Evolutionary conservation across 1,140 invertebrate genomes (phyloP), one percentile per base, ranked within the genome.

Genomic region (Drosophila watanabei): DNA sequence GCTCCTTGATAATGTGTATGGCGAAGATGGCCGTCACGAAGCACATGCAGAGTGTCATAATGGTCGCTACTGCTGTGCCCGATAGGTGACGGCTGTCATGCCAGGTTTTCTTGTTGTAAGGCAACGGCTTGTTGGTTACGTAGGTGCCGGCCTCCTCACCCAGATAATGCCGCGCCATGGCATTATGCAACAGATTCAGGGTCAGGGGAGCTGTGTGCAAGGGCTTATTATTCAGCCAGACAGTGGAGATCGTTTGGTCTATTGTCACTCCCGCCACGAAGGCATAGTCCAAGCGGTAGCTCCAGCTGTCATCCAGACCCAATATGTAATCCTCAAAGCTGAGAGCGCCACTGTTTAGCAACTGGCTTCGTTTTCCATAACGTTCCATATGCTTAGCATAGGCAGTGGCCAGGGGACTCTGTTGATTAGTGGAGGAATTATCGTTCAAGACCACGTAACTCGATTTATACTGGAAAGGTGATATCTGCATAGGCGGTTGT

Each of bases 1-100:
- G 93, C 81, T 95, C 94, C 92, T 94, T 87, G 41, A 93, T 92
- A 14, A 85, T 37, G 81, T 97, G 97, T 0, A 97, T 92, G 0
- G 97, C 94, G 81, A 96, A 96, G 76, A 96, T 96, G 0, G 97
- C 95, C 0, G 96, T 95, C 1, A 97, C 95, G 75, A 97, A 96
- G 8, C 95, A 94, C 95, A 96, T 95, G 78, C 94, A 94, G 72
- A 96, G 95, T 54, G 94, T 94, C 9, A 96, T 93, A 82, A 96
- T 96, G 24, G 95, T 94, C 13, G 95, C 94, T 43, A 96, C 91
- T 70, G 96, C 95, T 48, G 95, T 95, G 45, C 95, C 95, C 91
- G 95, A 88, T 66, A 93, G 94, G 51, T 94, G 93, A 3, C 94
- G 94, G 4, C 90, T 90, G 41, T 93, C 92, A 95, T 72, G 64